These are phyloP conservation scores for Miniopterus natalensis DNA, from an alignment of 2,113 vertebrate species.

Conservation along the genomic window DNA sequence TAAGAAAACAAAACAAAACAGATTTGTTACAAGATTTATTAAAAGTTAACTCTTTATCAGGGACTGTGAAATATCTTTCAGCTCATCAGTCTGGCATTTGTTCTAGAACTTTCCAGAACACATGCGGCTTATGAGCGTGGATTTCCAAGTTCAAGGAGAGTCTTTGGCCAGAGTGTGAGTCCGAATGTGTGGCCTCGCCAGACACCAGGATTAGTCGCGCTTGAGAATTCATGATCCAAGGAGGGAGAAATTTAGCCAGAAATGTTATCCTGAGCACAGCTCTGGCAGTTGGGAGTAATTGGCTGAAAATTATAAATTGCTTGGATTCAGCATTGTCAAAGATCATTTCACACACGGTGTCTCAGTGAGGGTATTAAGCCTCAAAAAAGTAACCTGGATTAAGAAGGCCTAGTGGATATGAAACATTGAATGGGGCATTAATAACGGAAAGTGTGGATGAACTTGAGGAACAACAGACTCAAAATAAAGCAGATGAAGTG, in stretches of 20 bases:
- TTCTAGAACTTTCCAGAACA: not conserved
- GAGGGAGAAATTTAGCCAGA: slow-evolving; percentile 76
- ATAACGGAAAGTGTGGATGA: slow-evolving; percentile 67
- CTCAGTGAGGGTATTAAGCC: slow-evolving; percentile 77
- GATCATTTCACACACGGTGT: slow-evolving; percentile 82
- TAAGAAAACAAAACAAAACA: slow-evolving; percentile 21
- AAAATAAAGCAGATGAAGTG: slow-evolving; percentile 35
- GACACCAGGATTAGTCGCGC: slow-evolving; percentile 62
- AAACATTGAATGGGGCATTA: slow-evolving; percentile 69
- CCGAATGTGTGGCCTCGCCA: slow-evolving; percentile 39
- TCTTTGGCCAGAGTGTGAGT: slow-evolving; percentile 55
- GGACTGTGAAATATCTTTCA: not conserved
- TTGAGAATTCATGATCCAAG: slow-evolving; percentile 78
- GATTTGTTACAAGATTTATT: slow-evolving; percentile 18
- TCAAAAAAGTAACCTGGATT: slow-evolving; percentile 83
- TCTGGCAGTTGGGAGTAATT: slow-evolving; percentile 78
- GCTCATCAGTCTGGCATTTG: not conserved
- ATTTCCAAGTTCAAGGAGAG: slow-evolving; percentile 45
- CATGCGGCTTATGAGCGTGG: not conserved
- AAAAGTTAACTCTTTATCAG: slow-evolving; percentile 1
- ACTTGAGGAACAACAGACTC: slow-evolving; percentile 58
- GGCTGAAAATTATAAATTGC: slow-evolving; percentile 84
- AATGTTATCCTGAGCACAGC: slow-evolving; percentile 70
- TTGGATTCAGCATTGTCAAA: slow-evolving; percentile 79
- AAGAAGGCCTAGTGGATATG: slow-evolving; percentile 74